Evolutionary conservation across 92 coral and sea anemone genomes (phyloP).

Genomic region (Parazoanthus swiftii): DNA sequence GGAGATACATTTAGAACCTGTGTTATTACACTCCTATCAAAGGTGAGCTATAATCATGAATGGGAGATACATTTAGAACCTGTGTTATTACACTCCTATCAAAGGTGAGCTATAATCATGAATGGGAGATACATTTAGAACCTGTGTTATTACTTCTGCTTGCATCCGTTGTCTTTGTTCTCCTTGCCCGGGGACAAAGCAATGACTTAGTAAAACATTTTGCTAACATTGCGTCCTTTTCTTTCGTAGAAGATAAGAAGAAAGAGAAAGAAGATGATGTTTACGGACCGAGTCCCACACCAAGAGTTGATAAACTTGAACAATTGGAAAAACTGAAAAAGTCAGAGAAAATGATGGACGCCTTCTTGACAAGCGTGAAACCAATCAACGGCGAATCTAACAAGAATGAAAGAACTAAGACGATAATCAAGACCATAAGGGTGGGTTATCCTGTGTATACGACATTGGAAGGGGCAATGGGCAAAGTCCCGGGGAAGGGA

Average conservation of each 20-base stretch:
- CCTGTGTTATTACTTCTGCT: too few relatives aligned
- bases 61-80: too few relatives aligned
- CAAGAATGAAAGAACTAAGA: constrained; percentile 88
- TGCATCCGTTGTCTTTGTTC: too few relatives aligned
- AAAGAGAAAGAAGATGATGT: constrained; percentile 12
- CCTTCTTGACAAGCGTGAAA: constrained; percentile 80
- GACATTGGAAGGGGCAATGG: not conserved
- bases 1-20: too few relatives aligned
- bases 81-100: too few relatives aligned
- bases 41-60: too few relatives aligned
- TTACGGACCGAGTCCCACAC: not conserved
- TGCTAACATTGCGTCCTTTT: not conserved
- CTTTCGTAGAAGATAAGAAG: constrained; percentile 3
- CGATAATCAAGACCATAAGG: constrained; percentile 83
- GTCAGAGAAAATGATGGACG: constrained; percentile 95
- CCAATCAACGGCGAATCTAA: constrained; percentile 73
- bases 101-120: too few relatives aligned
- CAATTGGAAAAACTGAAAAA: constrained; percentile 81
- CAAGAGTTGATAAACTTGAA: constrained; percentile 80
- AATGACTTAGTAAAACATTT: too few relatives aligned
- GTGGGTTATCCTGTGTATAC: constrained; percentile 38
- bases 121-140: too few relatives aligned
- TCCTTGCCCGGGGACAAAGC: too few relatives aligned
- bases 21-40: too few relatives aligned
- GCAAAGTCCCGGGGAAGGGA: not conserved